phyloP scores from a whole-genome alignment of 2,797 vertebrate genomes.

The Cuculus canorus region DNA sequence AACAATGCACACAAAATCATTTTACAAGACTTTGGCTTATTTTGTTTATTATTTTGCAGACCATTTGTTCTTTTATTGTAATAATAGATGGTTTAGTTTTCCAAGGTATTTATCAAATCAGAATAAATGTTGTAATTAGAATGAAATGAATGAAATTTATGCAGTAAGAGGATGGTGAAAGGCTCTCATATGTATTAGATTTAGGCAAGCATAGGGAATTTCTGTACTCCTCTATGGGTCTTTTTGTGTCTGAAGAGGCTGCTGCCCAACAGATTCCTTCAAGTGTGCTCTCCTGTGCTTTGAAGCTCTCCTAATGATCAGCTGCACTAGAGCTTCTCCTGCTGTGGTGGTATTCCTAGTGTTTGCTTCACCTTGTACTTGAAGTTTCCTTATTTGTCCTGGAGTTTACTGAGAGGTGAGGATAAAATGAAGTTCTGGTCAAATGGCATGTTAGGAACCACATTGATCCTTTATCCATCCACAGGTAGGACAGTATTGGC shows the following conservation, averaged over 20 bases:
- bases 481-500: not conserved
- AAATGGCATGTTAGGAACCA: not conserved
- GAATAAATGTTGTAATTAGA: not conserved
- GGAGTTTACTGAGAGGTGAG: not conserved
- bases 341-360: not conserved
- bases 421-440: not conserved
- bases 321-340: not conserved
- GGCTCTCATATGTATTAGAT: not conserved
- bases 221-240: rapidly evolving
- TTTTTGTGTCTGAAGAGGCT: not conserved
- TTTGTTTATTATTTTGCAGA: not conserved
- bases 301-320: not conserved
- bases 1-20: not conserved
- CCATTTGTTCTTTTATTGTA: not conserved
- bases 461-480: no score
- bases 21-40: not conserved
- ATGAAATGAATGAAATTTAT: not conserved
- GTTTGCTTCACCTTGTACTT: not conserved
- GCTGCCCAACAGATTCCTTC: not conserved
- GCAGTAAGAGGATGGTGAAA: not conserved
- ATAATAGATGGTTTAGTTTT: not conserved
- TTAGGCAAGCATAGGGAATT: not conserved
- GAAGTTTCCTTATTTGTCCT: not conserved
- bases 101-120: not conserved
- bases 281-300: not conserved